Conservation (phyloP, 2,797 vertebrate genomes). For the Etheostoma nigrum region DNA sequence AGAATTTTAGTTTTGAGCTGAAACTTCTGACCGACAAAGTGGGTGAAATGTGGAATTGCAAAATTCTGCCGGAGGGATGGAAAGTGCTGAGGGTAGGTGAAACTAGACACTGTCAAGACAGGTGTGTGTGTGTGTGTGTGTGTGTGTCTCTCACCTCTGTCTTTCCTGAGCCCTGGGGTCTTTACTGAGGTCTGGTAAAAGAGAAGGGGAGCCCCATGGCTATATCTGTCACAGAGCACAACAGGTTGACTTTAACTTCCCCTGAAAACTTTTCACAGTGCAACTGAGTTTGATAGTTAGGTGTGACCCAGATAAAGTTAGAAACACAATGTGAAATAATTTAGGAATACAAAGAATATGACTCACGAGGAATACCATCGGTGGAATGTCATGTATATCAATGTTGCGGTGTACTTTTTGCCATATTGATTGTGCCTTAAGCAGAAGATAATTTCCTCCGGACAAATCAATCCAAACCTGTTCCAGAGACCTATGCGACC, state of each 20-base stretch:
- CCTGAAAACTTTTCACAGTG: slow-evolving; percentile 59
- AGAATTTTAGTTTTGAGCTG: slow-evolving; percentile 60
- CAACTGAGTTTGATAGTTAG: slow-evolving; percentile 43
- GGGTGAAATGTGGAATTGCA: slow-evolving; percentile 73
- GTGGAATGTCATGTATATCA: neutral
- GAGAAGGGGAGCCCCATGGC: slow-evolving; percentile 74
- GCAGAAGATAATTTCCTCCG: slow-evolving; percentile 51
- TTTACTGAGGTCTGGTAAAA: slow-evolving; percentile 71
- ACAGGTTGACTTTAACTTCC: slow-evolving; percentile 64
- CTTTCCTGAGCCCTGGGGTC: slow-evolving; percentile 75
- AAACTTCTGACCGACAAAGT: slow-evolving; percentile 74
- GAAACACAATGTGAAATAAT: slow-evolving; percentile 2
- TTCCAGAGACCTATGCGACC: slow-evolving; percentile 62
- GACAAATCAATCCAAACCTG: slow-evolving; percentile 77
- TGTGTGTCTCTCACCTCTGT: slow-evolving; percentile 62
- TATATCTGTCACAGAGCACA: slow-evolving; percentile 73
- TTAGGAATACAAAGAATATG: slow-evolving; percentile 1
- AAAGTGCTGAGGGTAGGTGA: slow-evolving; percentile 83
- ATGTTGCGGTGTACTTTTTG: slow-evolving; percentile 28
- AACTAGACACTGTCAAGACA: slow-evolving; percentile 79
- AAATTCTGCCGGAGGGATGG: slow-evolving; percentile 75
- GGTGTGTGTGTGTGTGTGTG: slow-evolving; percentile 36
- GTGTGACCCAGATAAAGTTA: slow-evolving; percentile 29
- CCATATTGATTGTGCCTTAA: slow-evolving; percentile 53
- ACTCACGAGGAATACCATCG: neutral